phyloP scores from a whole-genome alignment of 2,113 vertebrate species.

The Isichthys henryi region DNA sequence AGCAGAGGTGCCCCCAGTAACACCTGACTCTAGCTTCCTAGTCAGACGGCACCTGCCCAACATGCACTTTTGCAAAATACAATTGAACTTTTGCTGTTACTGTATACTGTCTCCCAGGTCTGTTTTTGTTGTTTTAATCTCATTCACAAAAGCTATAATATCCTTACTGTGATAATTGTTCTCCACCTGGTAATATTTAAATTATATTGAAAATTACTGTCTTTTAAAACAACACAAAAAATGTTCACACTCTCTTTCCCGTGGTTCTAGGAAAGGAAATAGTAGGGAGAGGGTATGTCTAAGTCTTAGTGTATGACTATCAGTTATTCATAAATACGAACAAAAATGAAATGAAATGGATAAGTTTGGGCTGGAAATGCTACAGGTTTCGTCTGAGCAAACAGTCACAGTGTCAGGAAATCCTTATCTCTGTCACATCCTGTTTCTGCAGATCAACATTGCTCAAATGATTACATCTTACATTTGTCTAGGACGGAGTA shows the following conservation, averaged over 20 bases:
- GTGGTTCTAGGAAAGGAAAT: neutral
- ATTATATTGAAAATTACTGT: neutral
- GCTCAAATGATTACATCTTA: conserved; percentile 5
- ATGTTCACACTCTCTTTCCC: neutral
- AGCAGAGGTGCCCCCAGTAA: neutral
- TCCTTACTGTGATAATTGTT: neutral
- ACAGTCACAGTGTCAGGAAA: conserved; percentile 7
- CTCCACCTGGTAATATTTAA: neutral
- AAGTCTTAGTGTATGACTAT: neutral
- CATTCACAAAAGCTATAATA: neutral
- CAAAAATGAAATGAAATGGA: neutral
- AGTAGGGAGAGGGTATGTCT: neutral
- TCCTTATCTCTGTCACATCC: conserved; percentile 7
- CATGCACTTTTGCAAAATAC: neutral
- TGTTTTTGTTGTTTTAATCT: neutral
- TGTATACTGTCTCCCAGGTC: neutral
- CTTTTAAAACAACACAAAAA: neutral
- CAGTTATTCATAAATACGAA: neutral
- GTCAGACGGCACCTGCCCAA: neutral
- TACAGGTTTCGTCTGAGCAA: neutral
- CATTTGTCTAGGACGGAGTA: neutral
- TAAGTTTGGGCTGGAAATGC: neutral
- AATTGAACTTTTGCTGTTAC: neutral
- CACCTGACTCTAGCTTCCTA: neutral
- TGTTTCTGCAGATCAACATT: neutral